Base-by-base conservation (phyloP, 2,888 invertebrate genomes). In the Matsumyia berberina region DNA sequence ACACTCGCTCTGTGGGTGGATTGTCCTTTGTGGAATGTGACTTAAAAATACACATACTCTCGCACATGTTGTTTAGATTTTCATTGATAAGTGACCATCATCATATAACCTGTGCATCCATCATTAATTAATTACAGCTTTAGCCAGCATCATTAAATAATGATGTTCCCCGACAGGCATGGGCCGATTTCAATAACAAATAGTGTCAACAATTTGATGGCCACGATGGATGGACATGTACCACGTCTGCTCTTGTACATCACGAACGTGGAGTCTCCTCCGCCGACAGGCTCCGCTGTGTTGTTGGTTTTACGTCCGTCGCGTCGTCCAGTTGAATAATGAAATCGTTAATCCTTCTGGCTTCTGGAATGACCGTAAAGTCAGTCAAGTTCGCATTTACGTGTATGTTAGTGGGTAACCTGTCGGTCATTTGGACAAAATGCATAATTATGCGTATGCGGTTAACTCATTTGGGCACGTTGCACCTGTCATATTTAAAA, bases 371-470 rank as follows among this genome's bases (percentile, higher is more conserved):
- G 62, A 42, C 80, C 46, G 7, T 44, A 6, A 6, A 64, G 81
- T 70, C 70, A 76, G 62, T 70, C 76, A 81, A 66, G n/a, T 49
- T 67, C 62, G 35, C 39, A 69, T 39, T 64, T 69, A 49, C 76
- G 67, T 62, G 49, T 58, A 58, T 51, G 60, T 60, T 33, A 51
- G 74, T 57, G 67, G 69, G 62, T 57, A 74, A 49, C 62, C 69
- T 44, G 74, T 39, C 39, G 74, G 60, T 60, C 66, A 72, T 80
- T 80, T 60, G 37, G 57, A 64, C 39, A 66, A 76, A 64, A 76
- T 53, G 64, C 58, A 70, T 76, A 66, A 82, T 82, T 82, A 82
- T 64, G 51, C 51, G 29, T 51, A 62, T 77, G 64, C 46, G 82
- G 77, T 66, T 46, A 64, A 53, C 58, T 42, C 58, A 60, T 66